These are phyloP conservation scores for Drosophila demipolita DNA, from an alignment of 2,888 invertebrate species.

Conservation along the genomic window DNA sequence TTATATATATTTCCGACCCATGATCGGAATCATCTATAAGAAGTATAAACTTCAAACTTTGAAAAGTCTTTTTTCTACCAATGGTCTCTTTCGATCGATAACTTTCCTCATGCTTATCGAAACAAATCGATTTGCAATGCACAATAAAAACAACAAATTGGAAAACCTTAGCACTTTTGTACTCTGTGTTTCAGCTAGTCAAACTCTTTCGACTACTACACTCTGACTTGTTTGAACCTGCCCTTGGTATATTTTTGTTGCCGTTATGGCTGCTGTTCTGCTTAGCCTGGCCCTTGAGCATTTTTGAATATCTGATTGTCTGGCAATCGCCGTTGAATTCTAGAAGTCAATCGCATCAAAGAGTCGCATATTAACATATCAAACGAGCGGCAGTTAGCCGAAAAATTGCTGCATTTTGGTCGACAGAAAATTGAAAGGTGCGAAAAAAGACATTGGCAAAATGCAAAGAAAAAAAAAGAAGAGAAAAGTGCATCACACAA, in stretches of 20 bases:
- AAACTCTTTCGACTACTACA: not conserved
- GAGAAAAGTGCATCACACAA: constrained; percentile 26
- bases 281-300: constrained; percentile 46
- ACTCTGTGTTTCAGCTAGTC: not conserved
- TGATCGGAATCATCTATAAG: no score
- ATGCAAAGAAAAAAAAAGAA: not conserved
- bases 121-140: no score
- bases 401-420: constrained; percentile 69
- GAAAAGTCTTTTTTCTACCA: no score
- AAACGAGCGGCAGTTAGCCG: constrained; percentile 74
- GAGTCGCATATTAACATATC: constrained; percentile 76
- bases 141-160: no score
- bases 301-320: constrained; percentile 70
- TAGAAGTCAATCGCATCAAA: constrained; percentile 64
- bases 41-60: no score
- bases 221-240: not conserved
- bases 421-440: constrained; percentile 72
- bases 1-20: not conserved
- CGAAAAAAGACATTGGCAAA: constrained; percentile 24
- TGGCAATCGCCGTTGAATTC: constrained; percentile 64
- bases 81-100: no score
- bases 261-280: constrained; percentile 16
- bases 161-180: no score
- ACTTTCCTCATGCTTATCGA: no score
- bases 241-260: not conserved